A percentile compares a stretch with the other conserved stretches of the same genome.
These are phyloP conservation scores for Protomyctophum bolini DNA, from an alignment of 2,113 vertebrate genomes.

Conservation along the genomic window DNA sequence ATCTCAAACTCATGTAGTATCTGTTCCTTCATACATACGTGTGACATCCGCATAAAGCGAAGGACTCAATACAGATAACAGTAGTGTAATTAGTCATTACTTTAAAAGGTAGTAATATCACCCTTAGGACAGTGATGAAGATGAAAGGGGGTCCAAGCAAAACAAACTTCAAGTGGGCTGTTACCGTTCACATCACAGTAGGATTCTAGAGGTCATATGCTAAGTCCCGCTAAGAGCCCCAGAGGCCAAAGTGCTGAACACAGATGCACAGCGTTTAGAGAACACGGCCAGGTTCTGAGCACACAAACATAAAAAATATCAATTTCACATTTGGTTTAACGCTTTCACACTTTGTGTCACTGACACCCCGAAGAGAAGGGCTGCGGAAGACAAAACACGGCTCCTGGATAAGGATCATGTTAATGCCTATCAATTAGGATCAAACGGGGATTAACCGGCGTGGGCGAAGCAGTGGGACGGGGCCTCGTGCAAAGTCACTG, in stretches of 20 bases:
- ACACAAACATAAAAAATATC: conserved; percentile 78
- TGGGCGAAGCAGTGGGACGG: conserved; percentile 68
- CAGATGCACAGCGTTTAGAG: conserved; percentile 51
- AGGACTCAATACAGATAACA: conserved; percentile 49
- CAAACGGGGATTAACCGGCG: conserved; percentile 79
- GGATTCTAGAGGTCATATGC: conserved; percentile 69
- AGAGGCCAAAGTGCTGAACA: conserved; percentile 57
- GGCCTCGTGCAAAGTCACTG: conserved; percentile 71
- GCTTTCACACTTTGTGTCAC: conserved; percentile 78
- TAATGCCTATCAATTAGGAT: conserved; percentile 82
- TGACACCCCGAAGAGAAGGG: conserved; percentile 67
- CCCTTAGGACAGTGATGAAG: conserved; percentile 37
- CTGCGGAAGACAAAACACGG: conserved; percentile 75
- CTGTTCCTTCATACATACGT: conserved; percentile 19
- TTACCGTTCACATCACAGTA: conserved; percentile 69
- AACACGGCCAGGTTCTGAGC: conserved; percentile 57
- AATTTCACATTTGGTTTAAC: conserved; percentile 79
- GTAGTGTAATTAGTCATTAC: conserved; percentile 63
- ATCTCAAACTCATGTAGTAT: conserved; percentile 1
- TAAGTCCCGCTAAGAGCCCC: conserved; percentile 75
- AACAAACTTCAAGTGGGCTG: conserved; percentile 65
- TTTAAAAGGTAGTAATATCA: conserved; percentile 54
- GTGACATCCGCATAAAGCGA: conserved; percentile 27
- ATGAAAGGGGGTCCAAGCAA: conserved; percentile 63
- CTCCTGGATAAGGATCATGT: conserved; percentile 77